Conservation (phyloP, 2,113 vertebrate genomes). For the Ictalurus punctatus region DNA sequence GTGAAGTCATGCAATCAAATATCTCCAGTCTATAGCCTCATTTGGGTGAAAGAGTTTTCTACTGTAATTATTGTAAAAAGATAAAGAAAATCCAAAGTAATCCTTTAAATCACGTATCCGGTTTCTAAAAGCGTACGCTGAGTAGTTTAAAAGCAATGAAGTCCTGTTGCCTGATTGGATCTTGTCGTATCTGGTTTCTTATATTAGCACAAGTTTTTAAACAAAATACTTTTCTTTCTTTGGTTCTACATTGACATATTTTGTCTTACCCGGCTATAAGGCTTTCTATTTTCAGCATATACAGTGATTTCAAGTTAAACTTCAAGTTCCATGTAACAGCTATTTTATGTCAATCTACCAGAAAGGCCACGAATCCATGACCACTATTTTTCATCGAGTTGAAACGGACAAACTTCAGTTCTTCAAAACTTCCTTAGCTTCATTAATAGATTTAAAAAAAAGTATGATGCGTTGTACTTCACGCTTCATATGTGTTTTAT, state of each 20-base stretch:
- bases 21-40: not conserved
- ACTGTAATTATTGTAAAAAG: conserved; percentile 11
- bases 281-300: too few species aligned
- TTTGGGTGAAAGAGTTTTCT: not conserved
- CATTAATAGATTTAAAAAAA: too few species aligned
- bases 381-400: too few species aligned
- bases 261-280: too few species aligned
- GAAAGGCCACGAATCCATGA: too few species aligned
- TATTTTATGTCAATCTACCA: too few species aligned
- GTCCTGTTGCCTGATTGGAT: not conserved
- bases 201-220: not conserved
- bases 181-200: not conserved
- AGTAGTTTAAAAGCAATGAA: not conserved
- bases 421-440: not conserved
- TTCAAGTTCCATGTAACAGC: too few species aligned
- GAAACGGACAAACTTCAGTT: not conserved
- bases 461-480: too few species aligned
- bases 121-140: not conserved
- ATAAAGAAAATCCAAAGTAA: not conserved
- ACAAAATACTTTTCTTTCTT: not conserved
- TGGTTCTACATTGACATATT: too few species aligned
- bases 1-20: conserved; percentile 41
- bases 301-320: too few species aligned
- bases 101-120: not conserved
- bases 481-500: too few species aligned